Evolutionary conservation across 2,797 vertebrate genomes (phyloP).

Genomic region (Strix occidentalis): DNA sequence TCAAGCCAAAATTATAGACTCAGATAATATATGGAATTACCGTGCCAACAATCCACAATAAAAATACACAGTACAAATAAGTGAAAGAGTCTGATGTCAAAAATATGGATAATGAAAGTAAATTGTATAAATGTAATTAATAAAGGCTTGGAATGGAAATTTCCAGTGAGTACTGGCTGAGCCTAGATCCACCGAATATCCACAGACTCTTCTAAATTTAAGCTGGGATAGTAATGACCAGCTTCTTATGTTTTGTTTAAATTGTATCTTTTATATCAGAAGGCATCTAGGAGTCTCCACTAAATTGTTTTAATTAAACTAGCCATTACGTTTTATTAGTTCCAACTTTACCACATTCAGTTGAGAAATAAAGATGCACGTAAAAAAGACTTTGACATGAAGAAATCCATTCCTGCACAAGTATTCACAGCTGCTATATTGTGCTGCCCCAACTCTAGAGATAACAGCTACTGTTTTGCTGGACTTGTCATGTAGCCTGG

Average conservation of each 20-base stretch:
- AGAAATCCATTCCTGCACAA: conserved; percentile 1
- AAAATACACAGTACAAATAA: conserved; percentile 66
- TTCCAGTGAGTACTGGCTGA: conserved; percentile 39
- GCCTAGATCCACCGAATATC: background rate
- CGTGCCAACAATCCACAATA: conserved; percentile 49
- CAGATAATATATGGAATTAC: conserved; percentile 48
- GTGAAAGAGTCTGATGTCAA: conserved; percentile 60
- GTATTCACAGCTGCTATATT: background rate
- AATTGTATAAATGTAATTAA: conserved; percentile 60
- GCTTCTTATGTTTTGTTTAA: conserved; percentile 17
- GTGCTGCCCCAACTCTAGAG: conserved; percentile 20
- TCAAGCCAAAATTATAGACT: conserved; percentile 68
- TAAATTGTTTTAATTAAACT: conserved; percentile 63
- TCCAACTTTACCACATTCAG: conserved; percentile 14
- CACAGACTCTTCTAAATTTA: conserved; percentile 33
- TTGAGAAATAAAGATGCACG: conserved; percentile 18
- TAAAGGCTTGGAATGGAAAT: conserved; percentile 64
- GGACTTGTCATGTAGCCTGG: conserved; percentile 14
- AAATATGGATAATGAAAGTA: conserved; percentile 53
- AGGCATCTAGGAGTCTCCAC: conserved; percentile 50
- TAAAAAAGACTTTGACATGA: background rate
- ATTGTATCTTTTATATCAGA: conserved; percentile 35
- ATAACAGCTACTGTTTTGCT: conserved; percentile 59
- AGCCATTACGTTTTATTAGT: conserved; percentile 47
- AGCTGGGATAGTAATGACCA: conserved; percentile 9